Percentiles rank a stretch among this genome's conserved stretches.
These are phyloP conservation scores for Manduca sexta DNA, from an alignment of 1,140 invertebrate genomes.

Conservation along the genomic window DNA sequence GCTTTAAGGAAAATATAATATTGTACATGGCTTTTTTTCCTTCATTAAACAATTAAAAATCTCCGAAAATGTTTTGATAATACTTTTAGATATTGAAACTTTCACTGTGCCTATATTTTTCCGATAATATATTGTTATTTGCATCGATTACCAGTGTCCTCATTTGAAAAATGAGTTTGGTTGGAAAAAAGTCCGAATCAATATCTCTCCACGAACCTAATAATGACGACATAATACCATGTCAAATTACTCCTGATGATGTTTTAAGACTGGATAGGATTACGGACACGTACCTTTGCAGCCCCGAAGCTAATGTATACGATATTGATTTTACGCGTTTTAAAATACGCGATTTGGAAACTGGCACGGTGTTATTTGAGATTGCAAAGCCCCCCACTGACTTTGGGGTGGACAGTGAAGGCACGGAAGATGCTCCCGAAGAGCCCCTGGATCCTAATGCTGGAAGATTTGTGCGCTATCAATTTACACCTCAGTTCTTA, in stretches of 20 bases:
- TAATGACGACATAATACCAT: conserved; percentile 44
- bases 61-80: conserved; percentile 26
- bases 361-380: conserved; percentile 94
- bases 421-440: conserved; percentile 74
- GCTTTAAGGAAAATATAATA: too few relatives aligned
- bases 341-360: conserved; percentile 97
- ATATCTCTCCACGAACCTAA: conserved; percentile 49
- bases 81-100: conserved; percentile 11
- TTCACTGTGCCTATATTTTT: conserved; percentile 30
- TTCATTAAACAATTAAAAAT: too few relatives aligned
- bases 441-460: conserved; percentile 88
- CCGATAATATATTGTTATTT: conserved; percentile 8
- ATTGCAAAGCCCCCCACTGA: conserved; percentile 93
- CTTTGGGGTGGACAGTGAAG: conserved; percentile 79
- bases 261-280: conserved; percentile 77
- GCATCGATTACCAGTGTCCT: background rate
- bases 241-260: conserved; percentile 76
- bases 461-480: conserved; percentile 96
- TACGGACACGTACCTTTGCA: conserved; percentile 88
- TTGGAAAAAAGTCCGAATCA: conserved; percentile 66
- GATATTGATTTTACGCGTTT: conserved; percentile 99
- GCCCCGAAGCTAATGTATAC: conserved; percentile 95
- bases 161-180: conserved; percentile 55
- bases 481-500: conserved; percentile 97
- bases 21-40: too few relatives aligned